Conservation (phyloP, 2,888 invertebrate genomes). For the Plagodis pulveraria region DNA sequence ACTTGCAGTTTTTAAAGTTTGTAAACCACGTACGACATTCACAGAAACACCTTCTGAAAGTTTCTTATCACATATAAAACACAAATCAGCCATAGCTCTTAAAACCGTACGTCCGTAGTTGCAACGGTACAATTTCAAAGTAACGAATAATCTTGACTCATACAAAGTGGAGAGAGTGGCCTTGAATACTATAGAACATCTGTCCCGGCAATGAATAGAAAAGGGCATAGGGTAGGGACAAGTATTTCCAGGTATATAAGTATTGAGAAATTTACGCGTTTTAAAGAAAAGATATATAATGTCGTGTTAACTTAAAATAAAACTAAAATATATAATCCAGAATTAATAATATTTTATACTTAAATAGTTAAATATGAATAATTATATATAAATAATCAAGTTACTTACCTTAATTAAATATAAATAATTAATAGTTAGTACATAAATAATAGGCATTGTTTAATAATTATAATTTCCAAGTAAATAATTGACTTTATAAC, state of each 20-base stretch:
- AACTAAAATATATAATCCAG: too few species aligned
- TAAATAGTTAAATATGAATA: too few species aligned
- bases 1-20: slow-evolving; percentile 46
- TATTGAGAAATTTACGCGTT: slow-evolving; percentile 38
- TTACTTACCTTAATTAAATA: too few species aligned
- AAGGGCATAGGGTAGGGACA: slow-evolving; percentile 37
- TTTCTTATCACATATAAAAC: slow-evolving; percentile 42
- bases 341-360: too few species aligned
- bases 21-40: slow-evolving; percentile 42
- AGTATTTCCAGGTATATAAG: slow-evolving; percentile 43
- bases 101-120: slow-evolving; percentile 35
- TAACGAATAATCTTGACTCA: slow-evolving; percentile 35
- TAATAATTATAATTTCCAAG: too few species aligned
- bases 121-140: slow-evolving; percentile 34
- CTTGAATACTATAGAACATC: slow-evolving; percentile 38
- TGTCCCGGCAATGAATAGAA: slow-evolving; percentile 40
- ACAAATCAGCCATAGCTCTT: slow-evolving; percentile 42
- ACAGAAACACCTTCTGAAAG: slow-evolving; percentile 41
- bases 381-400: too few species aligned
- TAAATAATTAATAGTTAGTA: too few species aligned
- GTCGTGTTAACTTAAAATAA: slow-evolving; percentile 21
- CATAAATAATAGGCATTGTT: too few species aligned
- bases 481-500: too few species aligned
- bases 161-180: slow-evolving; percentile 32
- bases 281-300: slow-evolving; percentile 37